phyloP scores from a whole-genome alignment of 2,888 invertebrate genomes.

The Furcula furcula region DNA sequence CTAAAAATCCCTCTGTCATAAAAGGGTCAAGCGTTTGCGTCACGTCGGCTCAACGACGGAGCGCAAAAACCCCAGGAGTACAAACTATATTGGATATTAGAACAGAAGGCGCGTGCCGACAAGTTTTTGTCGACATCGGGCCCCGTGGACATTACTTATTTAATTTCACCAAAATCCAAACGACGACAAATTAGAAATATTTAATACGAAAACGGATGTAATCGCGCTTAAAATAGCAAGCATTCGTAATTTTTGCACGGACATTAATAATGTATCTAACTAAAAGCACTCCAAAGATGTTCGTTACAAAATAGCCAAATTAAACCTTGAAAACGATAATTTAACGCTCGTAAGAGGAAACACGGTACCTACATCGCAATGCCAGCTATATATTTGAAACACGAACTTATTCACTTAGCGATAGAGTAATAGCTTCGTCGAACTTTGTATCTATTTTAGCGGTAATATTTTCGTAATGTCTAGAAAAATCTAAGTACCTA shows the following conservation, averaged over 20 bases:
- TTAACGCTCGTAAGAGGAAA: slow-evolving; percentile 1
- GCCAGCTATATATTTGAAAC: not conserved
- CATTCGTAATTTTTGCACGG: not conserved
- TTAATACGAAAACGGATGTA: too few relatives aligned
- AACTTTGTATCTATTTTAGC: not conserved
- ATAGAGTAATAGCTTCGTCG: not conserved
- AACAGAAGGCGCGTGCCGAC: slow-evolving; percentile 72
- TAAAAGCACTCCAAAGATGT: not conserved
- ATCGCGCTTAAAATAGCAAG: not conserved
- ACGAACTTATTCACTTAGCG: not conserved
- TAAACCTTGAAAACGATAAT: slow-evolving; percentile 3
- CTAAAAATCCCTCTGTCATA: slow-evolving; percentile 62
- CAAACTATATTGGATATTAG: slow-evolving; percentile 80
- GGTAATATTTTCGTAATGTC: not conserved
- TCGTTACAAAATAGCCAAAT: slow-evolving; percentile 1
- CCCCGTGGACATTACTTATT: slow-evolving; percentile 46
- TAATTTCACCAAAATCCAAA: slow-evolving; percentile 51
- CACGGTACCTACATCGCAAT: not conserved
- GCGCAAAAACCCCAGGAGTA: slow-evolving; percentile 65
- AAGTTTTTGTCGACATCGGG: slow-evolving; percentile 49
- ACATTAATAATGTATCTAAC: not conserved
- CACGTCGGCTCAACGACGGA: slow-evolving; percentile 48
- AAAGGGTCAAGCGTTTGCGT: slow-evolving; percentile 75
- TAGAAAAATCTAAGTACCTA: not conserved
- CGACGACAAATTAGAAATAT: slow-evolving; percentile 18